Base-by-base conservation (phyloP, 2,797 vertebrate genomes). In the Tadarida brasiliensis region DNA sequence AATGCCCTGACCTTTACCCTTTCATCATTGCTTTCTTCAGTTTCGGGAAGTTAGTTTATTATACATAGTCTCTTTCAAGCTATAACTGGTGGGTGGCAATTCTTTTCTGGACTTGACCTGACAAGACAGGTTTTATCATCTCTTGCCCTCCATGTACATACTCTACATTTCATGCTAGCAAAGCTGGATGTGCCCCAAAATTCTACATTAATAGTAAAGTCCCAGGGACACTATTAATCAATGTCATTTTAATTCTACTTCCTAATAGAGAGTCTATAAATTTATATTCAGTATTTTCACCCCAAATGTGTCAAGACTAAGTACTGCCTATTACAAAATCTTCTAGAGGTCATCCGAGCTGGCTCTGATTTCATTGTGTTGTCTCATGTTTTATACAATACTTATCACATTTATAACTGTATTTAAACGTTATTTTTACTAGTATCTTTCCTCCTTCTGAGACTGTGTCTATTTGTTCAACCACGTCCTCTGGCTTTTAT, bases 121-220 rank as follows among this genome's bases (percentile, higher is more conserved):
- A 78, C 4, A 39, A 78, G 56, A 30, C 47, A 87, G 10, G 26
- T 85, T 94, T 89, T 94, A 87, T 97, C 47, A 67, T 88, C 9
- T 67, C 54, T 76, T 54, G 22, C 44, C 65, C 16, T 94, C 89
- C 0, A 0, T 67, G n/a, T 39, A 57, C 19, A 44, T 2, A 1
- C 9, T 86, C n/a, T 44, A 30, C 35, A 65, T 87, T 73, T 54
- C 49, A 84, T 68, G 51, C 19, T 54, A 76, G 84, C 24, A 8
- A 61, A 94, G 15, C 28, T 63, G 20, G 56, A 16, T 78, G 19
- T 65, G 91, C 61, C 63, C 49, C 77, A 20, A 59, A 94, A 73
- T 84, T 17, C 22, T 83, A 59, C 17, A 30, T 80, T 87, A 82
- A 94, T 94, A 85, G 84, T 90, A 86, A 92, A 89, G 20, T 84